A percentile compares a stretch with the other conserved stretches of the same genome.
These are phyloP conservation scores for Ochropleura plecta DNA, from an alignment of 2,888 invertebrate genomes.

Conservation along the genomic window DNA sequence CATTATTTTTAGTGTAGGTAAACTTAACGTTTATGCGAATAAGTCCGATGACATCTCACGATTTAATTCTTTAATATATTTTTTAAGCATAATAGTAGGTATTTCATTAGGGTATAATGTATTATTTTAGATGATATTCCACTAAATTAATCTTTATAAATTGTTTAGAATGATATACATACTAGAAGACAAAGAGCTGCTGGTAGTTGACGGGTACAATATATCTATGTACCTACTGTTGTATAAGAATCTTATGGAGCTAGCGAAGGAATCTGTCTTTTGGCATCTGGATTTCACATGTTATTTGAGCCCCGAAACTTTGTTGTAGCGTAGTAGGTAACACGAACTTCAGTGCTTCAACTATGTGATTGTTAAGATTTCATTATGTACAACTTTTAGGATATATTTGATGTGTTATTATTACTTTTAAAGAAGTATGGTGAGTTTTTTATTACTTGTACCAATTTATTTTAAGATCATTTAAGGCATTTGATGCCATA, in stretches of 20 bases:
- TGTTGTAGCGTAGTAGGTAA: background rate
- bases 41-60: background rate
- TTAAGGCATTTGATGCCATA: conserved; percentile 10
- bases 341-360: conserved; percentile 6
- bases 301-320: background rate
- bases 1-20: background rate
- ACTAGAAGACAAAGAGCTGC: background rate
- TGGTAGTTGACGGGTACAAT: background rate
- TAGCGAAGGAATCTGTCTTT: background rate
- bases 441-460: conserved; percentile 12
- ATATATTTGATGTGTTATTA: conserved; percentile 9
- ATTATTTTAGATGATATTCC: background rate
- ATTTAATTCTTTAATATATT: background rate
- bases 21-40: background rate
- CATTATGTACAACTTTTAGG: conserved; percentile 10
- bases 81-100: background rate
- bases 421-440: background rate
- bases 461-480: background rate
- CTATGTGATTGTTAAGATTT: conserved; percentile 28
- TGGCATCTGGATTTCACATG: background rate
- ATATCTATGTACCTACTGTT: background rate
- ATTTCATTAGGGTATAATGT: background rate
- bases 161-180: background rate
- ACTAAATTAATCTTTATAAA: background rate
- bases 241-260: background rate